Conservation (phyloP, 2,888 invertebrate species). For the Conus canariensis region DNA sequence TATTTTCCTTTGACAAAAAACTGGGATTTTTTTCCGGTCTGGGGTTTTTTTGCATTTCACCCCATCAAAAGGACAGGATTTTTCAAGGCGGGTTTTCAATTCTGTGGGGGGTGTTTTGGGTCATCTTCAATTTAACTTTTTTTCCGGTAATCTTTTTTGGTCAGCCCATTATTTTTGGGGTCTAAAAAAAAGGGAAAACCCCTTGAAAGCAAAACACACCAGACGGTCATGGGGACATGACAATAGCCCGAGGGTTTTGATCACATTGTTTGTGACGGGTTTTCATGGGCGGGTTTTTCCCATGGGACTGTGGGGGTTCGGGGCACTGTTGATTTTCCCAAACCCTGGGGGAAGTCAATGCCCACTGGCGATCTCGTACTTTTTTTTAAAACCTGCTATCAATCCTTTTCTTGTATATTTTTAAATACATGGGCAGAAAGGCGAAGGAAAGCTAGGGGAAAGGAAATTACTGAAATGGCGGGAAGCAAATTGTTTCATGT, state of each 20-base stretch:
- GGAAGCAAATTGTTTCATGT: neutral
- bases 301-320: neutral
- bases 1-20: neutral
- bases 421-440: neutral
- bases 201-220: neutral
- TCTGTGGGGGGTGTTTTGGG: neutral
- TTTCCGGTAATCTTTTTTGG: neutral
- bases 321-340: neutral
- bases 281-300: constrained; percentile 18
- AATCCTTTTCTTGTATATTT: constrained; percentile 5
- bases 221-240: neutral
- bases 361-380: neutral
- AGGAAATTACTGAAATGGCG: neutral
- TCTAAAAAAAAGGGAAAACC: neutral
- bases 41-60: neutral
- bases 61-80: neutral
- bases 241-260: neutral
- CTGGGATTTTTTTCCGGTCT: constrained; percentile 5
- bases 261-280: neutral
- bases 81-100: neutral
- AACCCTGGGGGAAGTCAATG: neutral
- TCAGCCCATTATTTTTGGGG: neutral
- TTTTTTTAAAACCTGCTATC: neutral
- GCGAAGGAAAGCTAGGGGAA: neutral
- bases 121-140: neutral